Evolutionary conservation across 2,113 vertebrate genomes (phyloP), one percentile per base, ranked within the genome.

Genomic region (Ceyx cyanopectus): DNA sequence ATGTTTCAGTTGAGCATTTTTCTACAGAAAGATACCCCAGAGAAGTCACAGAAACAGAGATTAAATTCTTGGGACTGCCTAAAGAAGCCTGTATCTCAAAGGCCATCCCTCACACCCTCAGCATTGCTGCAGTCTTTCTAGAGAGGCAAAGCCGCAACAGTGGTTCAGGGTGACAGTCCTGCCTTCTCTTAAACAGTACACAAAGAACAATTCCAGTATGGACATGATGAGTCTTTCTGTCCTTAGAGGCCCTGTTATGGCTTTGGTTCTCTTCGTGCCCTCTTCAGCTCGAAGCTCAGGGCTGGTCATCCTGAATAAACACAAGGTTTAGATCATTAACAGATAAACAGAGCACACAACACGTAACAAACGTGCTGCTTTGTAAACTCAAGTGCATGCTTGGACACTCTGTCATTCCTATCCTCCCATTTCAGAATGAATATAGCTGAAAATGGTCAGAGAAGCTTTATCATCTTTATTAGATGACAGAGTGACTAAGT

Each of bases 131-230:
- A 15, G 9, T 40, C 20, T 45, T 61, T 67, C 26, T 57, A 53
- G 56, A 67, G 21, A 51, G 43, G 41, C 4, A 63, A 43, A 68
- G 40, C 26, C 60, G 53, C 0, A 1, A 7, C 29, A 73, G 12
- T 50, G 26, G 5, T 32, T 86, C 23, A n/a, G 18, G 14, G 14
- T 37, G 26, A 62, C 37, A 66, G 30, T 34, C 34, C 19, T 45
- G 76, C 22, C 34, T 83, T 76, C 54, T 65, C 11, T 43, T 32
- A 27, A 68, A 24, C 4, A 57, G 24, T 8, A 61, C 3, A 4
- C 0, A 0, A 56, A 46, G 21, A 83, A 77, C 46, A 78, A 40
- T 62, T 70, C 32, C 26, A 54, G 12, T 7, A 10, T 67, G 37
- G 19, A 27, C 16, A 51, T 19, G 21, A 70, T 22, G 14, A 24